A percentile compares a stretch with the other conserved stretches of the same genome.
Conservation (phyloP, 1,140 invertebrate species). For the Zaprionus ornatus region DNA sequence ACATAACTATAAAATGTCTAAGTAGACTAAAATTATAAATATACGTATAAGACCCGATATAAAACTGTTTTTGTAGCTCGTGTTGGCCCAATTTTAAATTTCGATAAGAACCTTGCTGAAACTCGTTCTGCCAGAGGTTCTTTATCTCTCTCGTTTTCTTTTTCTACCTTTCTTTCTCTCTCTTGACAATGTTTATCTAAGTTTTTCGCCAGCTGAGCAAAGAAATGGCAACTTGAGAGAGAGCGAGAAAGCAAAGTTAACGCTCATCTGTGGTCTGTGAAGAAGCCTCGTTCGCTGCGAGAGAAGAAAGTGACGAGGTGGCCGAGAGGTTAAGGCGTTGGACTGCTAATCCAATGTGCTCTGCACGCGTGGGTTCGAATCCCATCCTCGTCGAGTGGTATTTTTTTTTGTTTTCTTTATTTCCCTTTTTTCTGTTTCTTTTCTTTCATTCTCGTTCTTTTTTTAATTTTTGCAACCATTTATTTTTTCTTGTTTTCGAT, state of each 20-base stretch:
- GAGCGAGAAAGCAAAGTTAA: conserved; percentile 9
- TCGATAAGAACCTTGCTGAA: conserved; percentile 45
- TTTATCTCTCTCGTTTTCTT: not conserved
- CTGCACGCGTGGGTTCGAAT: conserved; percentile 94
- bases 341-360: conserved; percentile 91
- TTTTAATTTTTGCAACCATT: conserved; percentile 2
- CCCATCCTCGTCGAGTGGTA: conserved; percentile 90
- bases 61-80: conserved; percentile 2
- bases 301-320: conserved; percentile 88
- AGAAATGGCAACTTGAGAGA: conserved; percentile 12
- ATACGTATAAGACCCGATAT: not conserved
- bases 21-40: not conserved
- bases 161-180: not conserved
- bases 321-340: conserved; percentile 95
- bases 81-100: conserved; percentile 41
- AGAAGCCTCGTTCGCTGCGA: not conserved
- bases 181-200: not conserved
- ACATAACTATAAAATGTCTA: not conserved
- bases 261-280: not conserved
- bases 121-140: not conserved
- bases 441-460: not conserved
- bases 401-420: conserved; percentile 9
- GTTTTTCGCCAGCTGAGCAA: not conserved
- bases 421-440: not conserved
- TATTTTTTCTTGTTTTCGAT: not conserved